phyloP scores from a whole-genome alignment of 1,140 invertebrate genomes.

The Tetramorium simillimum region DNA sequence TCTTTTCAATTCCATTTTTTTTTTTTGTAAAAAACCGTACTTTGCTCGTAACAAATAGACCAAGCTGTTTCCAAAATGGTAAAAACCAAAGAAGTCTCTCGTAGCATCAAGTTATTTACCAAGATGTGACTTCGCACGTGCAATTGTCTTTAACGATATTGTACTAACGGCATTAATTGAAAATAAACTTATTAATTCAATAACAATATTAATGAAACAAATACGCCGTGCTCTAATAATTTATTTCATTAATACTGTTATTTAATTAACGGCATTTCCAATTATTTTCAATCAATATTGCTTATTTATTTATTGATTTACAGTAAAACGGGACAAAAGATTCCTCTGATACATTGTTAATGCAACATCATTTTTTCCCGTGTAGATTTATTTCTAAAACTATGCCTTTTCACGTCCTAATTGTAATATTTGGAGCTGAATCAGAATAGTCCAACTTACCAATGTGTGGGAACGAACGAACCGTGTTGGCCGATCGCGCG shows the following conservation, averaged over 20 bases:
- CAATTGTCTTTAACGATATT: too few relatives aligned
- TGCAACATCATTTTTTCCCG: neutral
- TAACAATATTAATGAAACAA: too few relatives aligned
- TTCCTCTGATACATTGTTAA: too few relatives aligned
- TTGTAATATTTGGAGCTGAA: neutral
- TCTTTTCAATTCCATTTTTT: neutral
- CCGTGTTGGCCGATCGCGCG: constrained; percentile 92
- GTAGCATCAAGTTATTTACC: too few relatives aligned
- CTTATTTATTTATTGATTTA: too few relatives aligned
- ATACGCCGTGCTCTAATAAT: too few relatives aligned
- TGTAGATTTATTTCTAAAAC: neutral
- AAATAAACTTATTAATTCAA: neutral
- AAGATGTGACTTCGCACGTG: too few relatives aligned
- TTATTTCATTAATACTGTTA: too few relatives aligned
- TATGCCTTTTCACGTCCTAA: neutral
- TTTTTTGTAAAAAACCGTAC: neutral
- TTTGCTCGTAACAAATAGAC: neutral
- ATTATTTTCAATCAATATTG: neutral
- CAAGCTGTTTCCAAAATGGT: neutral
- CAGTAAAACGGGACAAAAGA: too few relatives aligned
- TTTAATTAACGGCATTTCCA: neutral
- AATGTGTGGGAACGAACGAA: constrained; percentile 93
- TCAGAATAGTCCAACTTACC: constrained; percentile 86
- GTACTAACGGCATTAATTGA: neutral
- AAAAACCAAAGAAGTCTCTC: too few relatives aligned